Base-by-base conservation (phyloP, 2,797 vertebrate species). In the Aphelocoma californica region DNA sequence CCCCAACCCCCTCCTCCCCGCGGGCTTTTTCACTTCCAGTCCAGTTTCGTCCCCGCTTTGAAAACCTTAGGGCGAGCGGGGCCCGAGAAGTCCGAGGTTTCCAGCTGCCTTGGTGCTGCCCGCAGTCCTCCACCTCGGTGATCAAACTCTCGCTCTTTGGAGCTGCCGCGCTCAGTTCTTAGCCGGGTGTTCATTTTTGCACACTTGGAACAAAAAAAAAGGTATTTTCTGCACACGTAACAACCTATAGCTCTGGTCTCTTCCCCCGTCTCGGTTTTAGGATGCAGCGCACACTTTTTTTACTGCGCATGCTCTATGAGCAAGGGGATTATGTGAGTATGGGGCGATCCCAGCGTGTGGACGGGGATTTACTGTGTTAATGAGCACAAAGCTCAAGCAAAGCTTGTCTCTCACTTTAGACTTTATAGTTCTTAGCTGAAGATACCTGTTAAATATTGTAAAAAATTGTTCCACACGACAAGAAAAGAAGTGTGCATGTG, bases 61-160 rank as follows among this genome's bases (percentile, higher is more conserved):
- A 14, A 38, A 51, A 8, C 16, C 1, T 8, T 3, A 21, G 6
- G 21, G 45, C 5, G 10, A 25, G 25, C 7, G 3, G 20, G 5
- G 0, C 9, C 24, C 3, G 4, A 19, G 14, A 2, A 26, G 2
- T 12, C 16, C 2, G 3, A 7, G 14, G 7, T n/a, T 72, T 20
- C 5, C 12, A 32, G 32, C 20, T 8, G 32, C 21, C 16, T 9
- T 10, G 32, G 6, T 6, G 61, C 56, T 24, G 32, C 10, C 10
- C 17, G 5, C 44, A 4, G 10, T 25, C 6, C 24, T 14, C 5
- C 1, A 0, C 10, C 26, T 44, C 11, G 8, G 10, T 12, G 45
- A 54, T 31, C 28, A 31, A 12, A 10, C 7, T 13, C 19, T 25
- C 4, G 3, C 4, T 6, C 50, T 0, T 3, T 3, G 21, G 10